Percentiles rank a stretch among this genome's conserved stretches.
These are phyloP conservation scores for Clarias macrocephalus DNA, from an alignment of 2,113 vertebrate genomes.

Conservation along the genomic window DNA sequence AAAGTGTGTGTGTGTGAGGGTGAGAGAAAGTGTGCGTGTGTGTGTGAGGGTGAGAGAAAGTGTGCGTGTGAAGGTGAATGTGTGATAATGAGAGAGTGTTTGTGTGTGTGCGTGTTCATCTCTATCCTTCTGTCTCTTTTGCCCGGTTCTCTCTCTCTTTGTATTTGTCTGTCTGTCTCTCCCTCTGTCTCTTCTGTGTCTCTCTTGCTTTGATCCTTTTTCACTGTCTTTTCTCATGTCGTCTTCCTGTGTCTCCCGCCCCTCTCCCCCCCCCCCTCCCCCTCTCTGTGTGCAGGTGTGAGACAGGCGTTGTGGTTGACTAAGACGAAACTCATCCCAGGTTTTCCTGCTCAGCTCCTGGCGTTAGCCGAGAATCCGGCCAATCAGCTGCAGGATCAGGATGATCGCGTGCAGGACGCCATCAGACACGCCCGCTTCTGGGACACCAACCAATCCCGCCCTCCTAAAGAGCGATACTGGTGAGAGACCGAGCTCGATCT, in stretches of 20 bases:
- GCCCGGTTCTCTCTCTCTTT: background rate
- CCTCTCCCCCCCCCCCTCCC: background rate
- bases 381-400: constrained; percentile 75
- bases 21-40: no score
- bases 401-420: constrained; percentile 70
- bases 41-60: no score
- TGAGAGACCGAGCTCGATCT: constrained; percentile 58
- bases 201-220: background rate
- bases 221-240: background rate
- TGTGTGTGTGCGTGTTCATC: background rate
- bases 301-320: constrained; percentile 92
- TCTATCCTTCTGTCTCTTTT: background rate
- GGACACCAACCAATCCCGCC: constrained; percentile 72
- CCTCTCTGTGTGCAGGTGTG: constrained; percentile 72
- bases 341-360: constrained; percentile 79
- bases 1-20: no score
- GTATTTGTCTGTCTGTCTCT: background rate
- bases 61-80: no score
- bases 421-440: constrained; percentile 83
- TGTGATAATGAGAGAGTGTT: no score
- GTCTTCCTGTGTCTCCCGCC: background rate
- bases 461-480: constrained; percentile 78
- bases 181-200: background rate
- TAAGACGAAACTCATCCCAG: constrained; percentile 81
- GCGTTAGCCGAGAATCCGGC: constrained; percentile 60